Conservation (phyloP, 2,888 invertebrate genomes). For the Drosophila pegasa region DNA sequence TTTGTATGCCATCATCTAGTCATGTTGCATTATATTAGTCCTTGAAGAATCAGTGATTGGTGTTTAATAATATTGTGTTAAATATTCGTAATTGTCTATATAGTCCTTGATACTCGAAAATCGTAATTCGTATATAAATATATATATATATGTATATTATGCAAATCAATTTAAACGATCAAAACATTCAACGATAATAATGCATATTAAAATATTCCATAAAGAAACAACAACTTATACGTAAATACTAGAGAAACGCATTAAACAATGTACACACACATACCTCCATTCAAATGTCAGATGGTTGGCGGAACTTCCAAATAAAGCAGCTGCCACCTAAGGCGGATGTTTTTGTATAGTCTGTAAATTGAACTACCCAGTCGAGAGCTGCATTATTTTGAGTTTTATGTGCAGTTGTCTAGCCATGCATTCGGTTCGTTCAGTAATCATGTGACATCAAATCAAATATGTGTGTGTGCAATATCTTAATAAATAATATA, state of each 20-base stretch:
- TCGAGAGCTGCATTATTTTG: constrained; percentile 7
- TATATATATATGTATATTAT: constrained; percentile 57
- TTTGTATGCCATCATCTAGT: constrained; percentile 77
- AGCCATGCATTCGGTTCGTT: constrained; percentile 30
- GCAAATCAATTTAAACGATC: constrained; percentile 58
- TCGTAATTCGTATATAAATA: constrained; percentile 70
- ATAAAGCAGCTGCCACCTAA: constrained; percentile 9
- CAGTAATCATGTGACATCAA: constrained; percentile 22
- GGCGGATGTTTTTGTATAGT: constrained; percentile 12
- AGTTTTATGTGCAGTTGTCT: constrained; percentile 8
- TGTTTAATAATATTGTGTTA: constrained; percentile 83
- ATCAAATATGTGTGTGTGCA: constrained; percentile 50
- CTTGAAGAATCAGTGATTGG: constrained; percentile 82
- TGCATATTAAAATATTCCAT: constrained; percentile 67
- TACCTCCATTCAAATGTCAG: constrained; percentile 37
- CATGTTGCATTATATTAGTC: constrained; percentile 78
- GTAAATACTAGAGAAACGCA: constrained; percentile 63
- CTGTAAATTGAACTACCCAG: not conserved
- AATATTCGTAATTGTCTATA: constrained; percentile 81
- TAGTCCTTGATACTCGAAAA: constrained; percentile 72
- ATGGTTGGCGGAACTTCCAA: constrained; percentile 10
- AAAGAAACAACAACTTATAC: constrained; percentile 39
- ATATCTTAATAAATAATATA: constrained; percentile 23
- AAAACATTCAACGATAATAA: constrained; percentile 65
- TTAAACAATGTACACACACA: constrained; percentile 63